A percentile compares a stretch with the other conserved stretches of the same genome.
Conservation (phyloP, 2,113 vertebrate species). For the Sus scrofa region DNA sequence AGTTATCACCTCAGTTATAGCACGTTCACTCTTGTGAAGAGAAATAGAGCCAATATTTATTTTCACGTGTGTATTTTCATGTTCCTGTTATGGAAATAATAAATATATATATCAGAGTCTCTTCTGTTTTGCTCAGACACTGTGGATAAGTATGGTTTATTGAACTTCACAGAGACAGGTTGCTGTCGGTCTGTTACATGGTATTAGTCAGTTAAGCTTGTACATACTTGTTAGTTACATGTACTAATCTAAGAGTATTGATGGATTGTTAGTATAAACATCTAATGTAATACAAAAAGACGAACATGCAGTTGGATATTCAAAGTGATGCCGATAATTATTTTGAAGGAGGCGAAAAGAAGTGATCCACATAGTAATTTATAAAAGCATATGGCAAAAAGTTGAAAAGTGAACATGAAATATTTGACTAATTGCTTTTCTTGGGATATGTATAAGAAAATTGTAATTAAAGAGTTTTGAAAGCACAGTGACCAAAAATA, state of each 20-base stretch:
- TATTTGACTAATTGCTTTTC: conserved; percentile 73
- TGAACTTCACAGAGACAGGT: conserved; percentile 82
- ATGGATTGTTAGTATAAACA: conserved; percentile 81
- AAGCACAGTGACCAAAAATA: conserved; percentile 63
- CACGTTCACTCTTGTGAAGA: neutral
- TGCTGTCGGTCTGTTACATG: conserved; percentile 83
- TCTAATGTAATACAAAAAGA: conserved; percentile 81
- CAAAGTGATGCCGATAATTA: conserved; percentile 73
- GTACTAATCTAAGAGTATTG: conserved; percentile 82
- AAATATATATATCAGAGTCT: conserved; percentile 51
- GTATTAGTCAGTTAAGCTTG: conserved; percentile 80
- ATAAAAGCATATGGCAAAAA: conserved; percentile 78
- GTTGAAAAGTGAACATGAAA: conserved; percentile 76
- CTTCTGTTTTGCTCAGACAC: conserved; percentile 77
- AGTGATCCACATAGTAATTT: conserved; percentile 70
- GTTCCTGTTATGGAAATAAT: conserved; percentile 70
- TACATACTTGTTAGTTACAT: conserved; percentile 78
- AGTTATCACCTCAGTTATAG: conserved; percentile 34
- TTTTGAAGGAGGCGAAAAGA: conserved; percentile 80
- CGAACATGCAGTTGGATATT: conserved; percentile 80
- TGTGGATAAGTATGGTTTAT: conserved; percentile 81
- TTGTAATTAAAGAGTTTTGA: conserved; percentile 75
- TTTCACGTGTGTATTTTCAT: conserved; percentile 65
- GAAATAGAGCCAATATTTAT: neutral
- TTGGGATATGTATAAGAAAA: conserved; percentile 59